phyloP scores from a whole-genome alignment of 1,140 invertebrate genomes.

The Notospermus geniculatus region DNA sequence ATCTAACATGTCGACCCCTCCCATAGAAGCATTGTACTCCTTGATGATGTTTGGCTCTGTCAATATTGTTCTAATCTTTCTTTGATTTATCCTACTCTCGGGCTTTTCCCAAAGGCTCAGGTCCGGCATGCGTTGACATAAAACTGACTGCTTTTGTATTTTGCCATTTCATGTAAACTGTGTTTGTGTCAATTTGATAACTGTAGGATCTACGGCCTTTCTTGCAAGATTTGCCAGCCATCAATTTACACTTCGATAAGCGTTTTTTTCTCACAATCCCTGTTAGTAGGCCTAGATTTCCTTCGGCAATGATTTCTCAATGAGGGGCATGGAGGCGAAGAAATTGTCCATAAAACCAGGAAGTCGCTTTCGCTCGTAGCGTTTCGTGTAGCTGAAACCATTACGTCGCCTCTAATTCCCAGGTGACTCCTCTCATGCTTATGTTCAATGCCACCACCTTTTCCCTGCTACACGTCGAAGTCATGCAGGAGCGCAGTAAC shows the following conservation, averaged over 20 bases:
- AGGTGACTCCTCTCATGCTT: neutral
- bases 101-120: neutral
- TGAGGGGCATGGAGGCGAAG: neutral
- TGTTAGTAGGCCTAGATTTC: neutral
- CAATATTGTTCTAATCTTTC: neutral
- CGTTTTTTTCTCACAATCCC: neutral
- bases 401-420: neutral
- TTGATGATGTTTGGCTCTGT: neutral
- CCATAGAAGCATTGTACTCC: constrained; percentile 1
- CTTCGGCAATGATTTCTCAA: too few relatives aligned
- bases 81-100: neutral
- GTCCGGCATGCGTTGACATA: neutral
- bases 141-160: neutral
- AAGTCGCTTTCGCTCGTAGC: neutral
- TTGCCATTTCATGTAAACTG: neutral
- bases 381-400: neutral
- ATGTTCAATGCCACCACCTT: neutral
- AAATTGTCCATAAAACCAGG: neutral
- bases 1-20: neutral
- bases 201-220: neutral
- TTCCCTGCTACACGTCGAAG: neutral
- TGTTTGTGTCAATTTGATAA: neutral
- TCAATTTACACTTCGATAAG: neutral
- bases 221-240: neutral
- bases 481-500: neutral